Evolutionary conservation across 2,113 vertebrate species (phyloP), one percentile per base, ranked within the genome.

Genomic region (Agapornis roseicollis): DNA sequence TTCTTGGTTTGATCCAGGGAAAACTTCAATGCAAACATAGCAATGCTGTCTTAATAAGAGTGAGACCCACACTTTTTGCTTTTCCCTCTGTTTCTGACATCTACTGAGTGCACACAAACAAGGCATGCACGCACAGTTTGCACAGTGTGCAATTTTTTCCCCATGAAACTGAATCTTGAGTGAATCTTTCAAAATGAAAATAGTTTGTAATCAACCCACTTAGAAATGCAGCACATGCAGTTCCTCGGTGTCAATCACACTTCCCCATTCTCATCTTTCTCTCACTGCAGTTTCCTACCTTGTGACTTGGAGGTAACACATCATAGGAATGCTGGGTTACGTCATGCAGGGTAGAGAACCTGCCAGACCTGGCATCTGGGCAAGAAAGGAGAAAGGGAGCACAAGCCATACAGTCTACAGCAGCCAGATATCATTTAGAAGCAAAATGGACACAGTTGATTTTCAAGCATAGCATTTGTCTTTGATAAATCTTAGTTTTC

Each of bases 1-100:
- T 87, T 93, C 79, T 84, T 72, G 8, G n/a, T 76, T 61, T 69
- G n/a, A 58, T 63, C 88, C 83, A 85, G 80, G 89, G n/a, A 80
- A 81, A 72, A 39, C 35, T 49, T 52, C 42, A 7, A 24, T 39
- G 25, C 13, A 27, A 41, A 27, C 18, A 58, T 7, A 76, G 17
- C 20, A 90, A 76, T 33, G 13, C 5, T 56, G 56, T 42, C 19
- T 46, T 65, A 29, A 58, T 52, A 49, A 65, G 24, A 17, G 24
- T 50, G 63, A 71, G 44, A 78, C 68, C 13, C 23, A 33, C 3
- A 0, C 1, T 1, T 8, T 86, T 78, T 82, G 29, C 1, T 0
- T 85, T 96, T 39, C 10, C 9, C 28, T 22, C n/a, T 61, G 35
- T 37, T 61, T 61, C 42, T 79, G 49, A 65, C 23, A 44, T 41